Percentiles rank a stretch among this genome's conserved stretches.
Conservation (phyloP, 1,140 invertebrate genomes). For the Magallana gigas region DNA sequence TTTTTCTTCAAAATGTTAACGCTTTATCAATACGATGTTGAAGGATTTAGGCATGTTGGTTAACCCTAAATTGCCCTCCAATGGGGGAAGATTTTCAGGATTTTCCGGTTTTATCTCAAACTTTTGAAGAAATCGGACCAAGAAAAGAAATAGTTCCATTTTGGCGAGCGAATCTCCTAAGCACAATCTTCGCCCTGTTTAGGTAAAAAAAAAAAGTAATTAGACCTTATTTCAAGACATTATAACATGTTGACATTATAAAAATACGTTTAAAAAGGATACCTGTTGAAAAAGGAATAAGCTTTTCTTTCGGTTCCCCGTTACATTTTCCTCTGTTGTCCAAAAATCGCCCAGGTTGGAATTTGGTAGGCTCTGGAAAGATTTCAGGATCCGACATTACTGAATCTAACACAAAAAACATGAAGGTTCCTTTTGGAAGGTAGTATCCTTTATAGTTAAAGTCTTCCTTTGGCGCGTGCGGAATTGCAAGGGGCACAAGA, state of each 20-base stretch:
- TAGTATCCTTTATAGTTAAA: slow-evolving; percentile 65
- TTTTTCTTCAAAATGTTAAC: background rate
- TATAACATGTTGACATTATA: no score
- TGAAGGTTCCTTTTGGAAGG: slow-evolving; percentile 71
- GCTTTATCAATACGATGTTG: background rate
- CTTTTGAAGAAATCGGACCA: background rate
- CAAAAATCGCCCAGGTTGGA: slow-evolving; percentile 84
- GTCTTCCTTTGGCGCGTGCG: slow-evolving; percentile 68
- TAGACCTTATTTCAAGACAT: no score
- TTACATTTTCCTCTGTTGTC: slow-evolving; percentile 56
- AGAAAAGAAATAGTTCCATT: slow-evolving; percentile 3
- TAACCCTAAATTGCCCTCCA: background rate
- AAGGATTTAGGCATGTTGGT: background rate
- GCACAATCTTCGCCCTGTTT: background rate
- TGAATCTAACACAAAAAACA: slow-evolving; percentile 71
- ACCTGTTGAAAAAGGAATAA: slow-evolving; percentile 62
- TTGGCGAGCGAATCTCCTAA: background rate
- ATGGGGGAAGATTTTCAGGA: background rate
- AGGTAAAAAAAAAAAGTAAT: background rate
- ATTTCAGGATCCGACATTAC: slow-evolving; percentile 68
- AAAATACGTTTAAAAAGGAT: background rate
- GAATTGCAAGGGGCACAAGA: slow-evolving; percentile 71
- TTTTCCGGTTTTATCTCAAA: background rate
- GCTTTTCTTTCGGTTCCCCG: slow-evolving; percentile 53
- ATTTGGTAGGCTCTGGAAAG: slow-evolving; percentile 86